A percentile compares a stretch with the other conserved stretches of the same genome.
These are phyloP conservation scores for Microplitis demolitor DNA, from an alignment of 1,140 invertebrate species.

Conservation along the genomic window DNA sequence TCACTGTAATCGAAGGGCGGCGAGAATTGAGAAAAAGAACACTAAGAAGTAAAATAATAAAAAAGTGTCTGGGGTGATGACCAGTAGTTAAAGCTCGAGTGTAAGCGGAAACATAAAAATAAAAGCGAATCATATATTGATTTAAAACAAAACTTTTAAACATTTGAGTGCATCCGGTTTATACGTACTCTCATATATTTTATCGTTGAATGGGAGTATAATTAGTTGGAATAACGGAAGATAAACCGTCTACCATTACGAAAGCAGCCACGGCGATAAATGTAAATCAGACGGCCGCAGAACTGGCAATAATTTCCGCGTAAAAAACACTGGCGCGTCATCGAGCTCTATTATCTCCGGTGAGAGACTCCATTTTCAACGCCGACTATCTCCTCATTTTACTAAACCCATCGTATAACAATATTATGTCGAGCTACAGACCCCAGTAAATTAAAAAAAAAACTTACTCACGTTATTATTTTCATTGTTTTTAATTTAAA, in stretches of 20 bases:
- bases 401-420: neutral
- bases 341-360: constrained; percentile 53
- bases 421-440: neutral
- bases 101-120: neutral
- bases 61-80: neutral
- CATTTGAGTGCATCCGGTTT: neutral
- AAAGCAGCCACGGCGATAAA: constrained; percentile 54
- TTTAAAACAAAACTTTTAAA: neutral
- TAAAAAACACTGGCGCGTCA: constrained; percentile 56
- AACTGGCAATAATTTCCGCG: constrained; percentile 55
- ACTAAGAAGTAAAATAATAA: neutral
- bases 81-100: neutral
- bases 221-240: constrained; percentile 60
- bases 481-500: neutral
- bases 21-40: neutral
- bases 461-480: neutral
- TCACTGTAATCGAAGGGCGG: constrained; percentile 2
- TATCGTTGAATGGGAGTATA: constrained; percentile 54
- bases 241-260: constrained; percentile 55
- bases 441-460: neutral
- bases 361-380: constrained; percentile 43
- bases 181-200: constrained; percentile 41
- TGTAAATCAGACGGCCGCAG: constrained; percentile 57
- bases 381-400: neutral
- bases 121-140: neutral